phyloP scores from a whole-genome alignment of 2,888 invertebrate species.

The Toxonevra muliebris region DNA sequence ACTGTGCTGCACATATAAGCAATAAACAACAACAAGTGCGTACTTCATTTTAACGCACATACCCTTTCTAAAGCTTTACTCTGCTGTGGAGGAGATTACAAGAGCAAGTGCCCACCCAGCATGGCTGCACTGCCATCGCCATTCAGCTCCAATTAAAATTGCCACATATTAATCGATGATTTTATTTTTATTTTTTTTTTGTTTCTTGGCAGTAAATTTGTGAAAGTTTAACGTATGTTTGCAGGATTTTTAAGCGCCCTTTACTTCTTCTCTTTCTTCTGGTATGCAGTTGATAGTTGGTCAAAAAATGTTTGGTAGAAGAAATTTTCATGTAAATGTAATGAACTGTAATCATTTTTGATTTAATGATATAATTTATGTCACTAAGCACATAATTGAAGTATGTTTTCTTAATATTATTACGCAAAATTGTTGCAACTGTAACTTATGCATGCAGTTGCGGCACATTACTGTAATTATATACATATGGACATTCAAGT shows the following conservation, averaged over 20 bases:
- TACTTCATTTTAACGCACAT: constrained; percentile 11
- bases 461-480: too few species aligned
- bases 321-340: constrained; percentile 7
- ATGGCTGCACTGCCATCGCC: constrained; percentile 4
- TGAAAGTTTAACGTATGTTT: constrained; percentile 21
- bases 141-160: constrained; percentile 28
- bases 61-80: neutral
- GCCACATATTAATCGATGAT: constrained; percentile 26
- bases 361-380: constrained; percentile 27
- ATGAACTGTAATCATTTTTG: constrained; percentile 26
- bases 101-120: constrained; percentile 27
- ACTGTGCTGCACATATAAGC: neutral
- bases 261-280: too few species aligned
- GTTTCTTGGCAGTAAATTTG: constrained; percentile 17
- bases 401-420: too few species aligned
- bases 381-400: constrained; percentile 6
- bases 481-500: too few species aligned
- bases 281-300: too few species aligned
- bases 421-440: too few species aligned
- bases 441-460: too few species aligned
- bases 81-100: neutral
- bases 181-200: neutral
- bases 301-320: too few species aligned
- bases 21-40: constrained; percentile 3
- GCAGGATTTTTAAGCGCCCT: neutral